A percentile compares a stretch with the other conserved stretches of the same genome.
These are phyloP conservation scores for Azorinus chamasolen DNA, from an alignment of 2,888 invertebrate species.

Conservation along the genomic window DNA sequence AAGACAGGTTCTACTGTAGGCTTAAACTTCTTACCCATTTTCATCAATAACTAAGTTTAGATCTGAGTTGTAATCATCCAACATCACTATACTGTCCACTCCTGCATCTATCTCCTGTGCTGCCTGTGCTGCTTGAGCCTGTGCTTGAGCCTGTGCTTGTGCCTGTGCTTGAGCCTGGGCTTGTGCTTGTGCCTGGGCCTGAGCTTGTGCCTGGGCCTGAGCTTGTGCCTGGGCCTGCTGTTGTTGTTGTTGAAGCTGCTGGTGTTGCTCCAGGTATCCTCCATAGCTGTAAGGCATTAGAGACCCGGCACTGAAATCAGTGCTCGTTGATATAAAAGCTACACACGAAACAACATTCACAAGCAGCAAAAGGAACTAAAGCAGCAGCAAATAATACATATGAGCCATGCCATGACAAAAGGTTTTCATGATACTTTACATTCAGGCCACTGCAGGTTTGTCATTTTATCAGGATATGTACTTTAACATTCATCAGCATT, in stretches of 20 bases:
- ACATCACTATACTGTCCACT: conserved; percentile 70
- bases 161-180: conserved; percentile 5
- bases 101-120: conserved; percentile 31
- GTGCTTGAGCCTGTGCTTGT: conserved; percentile 21
- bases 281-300: conserved; percentile 17
- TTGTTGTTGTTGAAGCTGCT: conserved; percentile 19
- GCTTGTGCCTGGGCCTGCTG: conserved; percentile 16
- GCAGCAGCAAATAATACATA: background rate
- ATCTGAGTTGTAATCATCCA: conserved; percentile 85
- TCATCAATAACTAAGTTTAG: conserved; percentile 81
- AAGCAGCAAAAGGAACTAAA: no score
- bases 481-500: no score
- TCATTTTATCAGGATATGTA: no score
- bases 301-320: conserved; percentile 7
- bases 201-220: conserved; percentile 26
- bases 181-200: conserved; percentile 22
- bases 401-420: no score
- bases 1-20: no score
- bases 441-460: no score
- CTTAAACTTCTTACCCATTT: conserved; percentile 82
- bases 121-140: conserved; percentile 22
- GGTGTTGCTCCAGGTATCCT: conserved; percentile 23
- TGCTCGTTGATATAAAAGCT: background rate
- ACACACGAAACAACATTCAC: conserved; percentile 1
- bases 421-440: no score